Percentiles rank a stretch among this genome's conserved stretches.
phyloP scores from a whole-genome alignment of 2,888 invertebrate species.

The Periphyllus acericola region DNA sequence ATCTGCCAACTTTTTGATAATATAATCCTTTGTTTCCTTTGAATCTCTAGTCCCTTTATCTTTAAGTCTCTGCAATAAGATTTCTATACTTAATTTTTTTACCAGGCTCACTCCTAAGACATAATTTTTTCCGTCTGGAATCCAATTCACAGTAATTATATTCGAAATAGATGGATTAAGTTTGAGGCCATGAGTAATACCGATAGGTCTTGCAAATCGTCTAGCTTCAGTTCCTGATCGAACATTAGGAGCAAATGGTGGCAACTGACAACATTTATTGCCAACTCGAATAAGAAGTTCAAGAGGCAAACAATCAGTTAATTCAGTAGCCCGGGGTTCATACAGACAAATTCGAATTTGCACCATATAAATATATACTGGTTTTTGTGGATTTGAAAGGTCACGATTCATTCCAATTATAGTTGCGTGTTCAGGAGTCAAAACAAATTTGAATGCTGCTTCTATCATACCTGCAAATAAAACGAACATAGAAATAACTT shows the following conservation, averaged over 20 bases:
- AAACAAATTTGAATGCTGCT: neutral
- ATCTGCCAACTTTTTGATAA: conserved; percentile 72
- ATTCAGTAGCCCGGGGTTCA: conserved; percentile 86
- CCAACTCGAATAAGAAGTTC: conserved; percentile 92
- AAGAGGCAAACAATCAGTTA: conserved; percentile 95
- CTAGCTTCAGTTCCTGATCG: conserved; percentile 59
- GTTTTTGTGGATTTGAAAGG: conserved; percentile 69
- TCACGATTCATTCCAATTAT: conserved; percentile 84
- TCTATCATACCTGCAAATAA: conserved; percentile 48
- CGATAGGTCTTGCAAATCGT: conserved; percentile 83
- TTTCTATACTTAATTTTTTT: conserved; percentile 83
- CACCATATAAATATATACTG: conserved; percentile 82
- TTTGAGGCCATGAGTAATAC: conserved; percentile 89
- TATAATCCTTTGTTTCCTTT: conserved; percentile 69
- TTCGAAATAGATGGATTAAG: conserved; percentile 87
- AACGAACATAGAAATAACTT: neutral
- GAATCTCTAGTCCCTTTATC: conserved; percentile 87
- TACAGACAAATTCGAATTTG: conserved; percentile 92
- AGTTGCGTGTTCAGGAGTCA: conserved; percentile 71
- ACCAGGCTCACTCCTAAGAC: conserved; percentile 89
- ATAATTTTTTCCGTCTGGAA: conserved; percentile 83
- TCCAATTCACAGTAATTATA: conserved; percentile 89
- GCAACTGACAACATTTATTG: conserved; percentile 87
- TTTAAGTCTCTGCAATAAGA: conserved; percentile 83
- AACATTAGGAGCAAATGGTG: conserved; percentile 73